Conservation (phyloP, 2,888 invertebrate genomes). For the Mimumesa dahlbomi region DNA sequence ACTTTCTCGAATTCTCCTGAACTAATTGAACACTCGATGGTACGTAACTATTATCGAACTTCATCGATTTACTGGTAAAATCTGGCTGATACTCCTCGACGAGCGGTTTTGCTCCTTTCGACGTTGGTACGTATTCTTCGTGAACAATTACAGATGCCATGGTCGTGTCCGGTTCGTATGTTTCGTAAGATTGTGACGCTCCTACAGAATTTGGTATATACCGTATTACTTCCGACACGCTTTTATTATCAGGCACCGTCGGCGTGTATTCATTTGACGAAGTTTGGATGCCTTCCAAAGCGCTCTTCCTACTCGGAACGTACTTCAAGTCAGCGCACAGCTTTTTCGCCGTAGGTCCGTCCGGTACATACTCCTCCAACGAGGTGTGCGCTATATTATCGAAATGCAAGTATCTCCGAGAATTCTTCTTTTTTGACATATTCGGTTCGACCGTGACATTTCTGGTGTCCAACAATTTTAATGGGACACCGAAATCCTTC, state of each 20-base stretch:
- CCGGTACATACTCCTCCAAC: constrained; percentile 70
- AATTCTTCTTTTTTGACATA: constrained; percentile 25
- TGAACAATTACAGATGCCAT: constrained; percentile 29
- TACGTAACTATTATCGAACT: constrained; percentile 70
- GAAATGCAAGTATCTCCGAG: constrained; percentile 32
- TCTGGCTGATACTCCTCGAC: constrained; percentile 72
- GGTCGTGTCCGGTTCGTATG: constrained; percentile 65
- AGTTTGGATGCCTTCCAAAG: constrained; percentile 58
- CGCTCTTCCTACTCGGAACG: constrained; percentile 70
- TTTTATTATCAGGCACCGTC: constrained; percentile 27
- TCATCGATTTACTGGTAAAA: constrained; percentile 68
- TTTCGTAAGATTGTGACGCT: constrained; percentile 54
- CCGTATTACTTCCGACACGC: constrained; percentile 21
- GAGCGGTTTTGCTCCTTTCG: constrained; percentile 57
- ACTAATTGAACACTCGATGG: constrained; percentile 59
- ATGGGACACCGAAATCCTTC: not conserved
- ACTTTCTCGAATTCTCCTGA: constrained; percentile 26
- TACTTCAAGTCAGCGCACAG: constrained; percentile 60
- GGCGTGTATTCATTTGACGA: constrained; percentile 68
- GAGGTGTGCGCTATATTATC: constrained; percentile 21
- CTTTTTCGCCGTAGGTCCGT: constrained; percentile 53
- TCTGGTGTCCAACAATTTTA: too few relatives aligned
- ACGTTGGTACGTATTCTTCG: constrained; percentile 69
- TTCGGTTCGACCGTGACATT: not conserved
- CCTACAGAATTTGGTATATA: constrained; percentile 71